These are phyloP conservation scores for Vireo griseus DNA, from an alignment of 2,797 vertebrate genomes.

Conservation along the genomic window DNA sequence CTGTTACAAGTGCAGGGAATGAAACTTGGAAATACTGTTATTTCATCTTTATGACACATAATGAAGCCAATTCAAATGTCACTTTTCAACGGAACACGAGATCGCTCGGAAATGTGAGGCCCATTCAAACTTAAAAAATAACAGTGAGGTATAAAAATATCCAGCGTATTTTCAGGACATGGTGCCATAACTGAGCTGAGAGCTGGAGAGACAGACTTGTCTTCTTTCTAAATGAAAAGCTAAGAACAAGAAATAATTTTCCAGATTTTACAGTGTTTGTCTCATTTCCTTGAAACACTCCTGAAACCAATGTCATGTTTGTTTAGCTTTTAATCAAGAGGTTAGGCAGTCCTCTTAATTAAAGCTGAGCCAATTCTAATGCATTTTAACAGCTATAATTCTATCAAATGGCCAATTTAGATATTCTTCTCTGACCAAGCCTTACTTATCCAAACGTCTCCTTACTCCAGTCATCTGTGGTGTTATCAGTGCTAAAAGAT, in stretches of 20 bases:
- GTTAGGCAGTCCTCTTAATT: not conserved
- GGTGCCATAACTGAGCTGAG: not conserved
- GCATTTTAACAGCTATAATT: not conserved
- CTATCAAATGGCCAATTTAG: not conserved
- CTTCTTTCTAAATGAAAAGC: not conserved
- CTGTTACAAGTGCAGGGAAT: constrained; percentile 4
- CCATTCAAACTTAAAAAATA: not conserved
- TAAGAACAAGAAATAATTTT: not conserved
- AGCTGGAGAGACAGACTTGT: not conserved
- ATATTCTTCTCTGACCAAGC: not conserved
- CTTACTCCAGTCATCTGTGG: not conserved
- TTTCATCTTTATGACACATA: constrained; percentile 37
- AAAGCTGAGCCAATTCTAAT: not conserved
- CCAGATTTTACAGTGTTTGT: not conserved
- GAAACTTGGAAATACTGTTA: constrained; percentile 23
- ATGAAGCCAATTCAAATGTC: constrained; percentile 27
- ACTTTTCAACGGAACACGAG: not conserved
- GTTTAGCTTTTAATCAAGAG: not conserved
- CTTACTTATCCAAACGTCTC: not conserved
- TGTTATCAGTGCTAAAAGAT: not conserved
- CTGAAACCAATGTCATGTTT: not conserved
- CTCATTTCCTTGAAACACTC: not conserved
- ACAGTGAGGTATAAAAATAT: not conserved
- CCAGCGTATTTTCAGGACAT: not conserved
- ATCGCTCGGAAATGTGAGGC: not conserved